Base-by-base conservation (phyloP, 2,113 vertebrate species). In the Proterorhinus semilunaris region DNA sequence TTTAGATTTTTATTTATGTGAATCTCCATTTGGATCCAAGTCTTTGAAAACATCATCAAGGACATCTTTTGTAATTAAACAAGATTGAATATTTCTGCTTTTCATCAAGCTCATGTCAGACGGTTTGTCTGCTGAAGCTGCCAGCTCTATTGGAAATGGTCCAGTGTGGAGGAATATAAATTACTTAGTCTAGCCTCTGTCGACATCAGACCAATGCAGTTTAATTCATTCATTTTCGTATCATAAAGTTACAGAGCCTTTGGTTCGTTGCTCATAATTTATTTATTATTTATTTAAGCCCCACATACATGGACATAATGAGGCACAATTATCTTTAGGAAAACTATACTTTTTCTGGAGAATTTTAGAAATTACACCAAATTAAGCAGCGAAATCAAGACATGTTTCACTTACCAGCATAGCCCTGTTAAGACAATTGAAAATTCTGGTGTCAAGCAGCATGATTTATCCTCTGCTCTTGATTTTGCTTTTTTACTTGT, bases 1-100 rank as follows among this genome's bases (percentile, higher is more conserved):
- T 66, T 44, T 36, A 54, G 42, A 7, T 44, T 61, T 61, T 59
- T 43, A 44, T n/a, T 43, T 45, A 8, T n/a, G 58, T 44, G 13
- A 45, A n/a, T 16, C 7, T 61, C 12, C 27, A 0, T 15, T 0
- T 69, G 59, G 17, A 52, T 72, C 42, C 5, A 8, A 72, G 27
- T 44, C 17, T 57, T 27, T 55, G 45, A 55, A 55, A 74, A 27
- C 6, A 49, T 21, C 58, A 48, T 47, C n/a, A 59, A 61, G 42
- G 42, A 61, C 27, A 36, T n/a, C 13, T 16, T 15, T 45, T 61
- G 7, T 44, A 45, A 44, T 44, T 61, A n/a, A 15, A 61, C 8
- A 10, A 16, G 58, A 61, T 45, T n/a, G 15, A 61, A 44, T 43
- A 61, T 43, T 54, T 55, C 58, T 61, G 13, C 8, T 44, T 61